phyloP scores from a whole-genome alignment of 1,140 invertebrate species.

The Phthorimaea operculella region DNA sequence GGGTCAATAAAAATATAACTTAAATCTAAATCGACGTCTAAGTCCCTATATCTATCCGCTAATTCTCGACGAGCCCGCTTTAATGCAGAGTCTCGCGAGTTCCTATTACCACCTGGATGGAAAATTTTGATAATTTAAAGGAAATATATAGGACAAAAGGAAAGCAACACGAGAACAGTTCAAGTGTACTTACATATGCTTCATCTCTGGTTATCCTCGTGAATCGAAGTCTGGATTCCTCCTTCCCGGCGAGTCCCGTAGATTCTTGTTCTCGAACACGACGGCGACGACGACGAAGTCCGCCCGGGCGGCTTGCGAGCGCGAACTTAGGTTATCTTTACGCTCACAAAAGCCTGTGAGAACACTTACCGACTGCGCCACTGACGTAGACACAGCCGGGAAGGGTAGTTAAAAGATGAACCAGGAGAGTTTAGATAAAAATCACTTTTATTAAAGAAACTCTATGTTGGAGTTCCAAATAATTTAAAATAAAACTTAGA shows the following conservation, averaged over 20 bases:
- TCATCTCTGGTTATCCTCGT: conserved; percentile 1
- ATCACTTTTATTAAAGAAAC: too few species aligned
- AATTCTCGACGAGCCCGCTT: neutral
- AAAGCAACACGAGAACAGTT: too few species aligned
- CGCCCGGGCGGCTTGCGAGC: neutral
- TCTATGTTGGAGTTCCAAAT: too few species aligned
- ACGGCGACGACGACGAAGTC: neutral
- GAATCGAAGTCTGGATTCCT: conserved; percentile 3
- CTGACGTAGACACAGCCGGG: too few species aligned
- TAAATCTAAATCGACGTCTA: conserved; percentile 6
- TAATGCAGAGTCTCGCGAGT: neutral
- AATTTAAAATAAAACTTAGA: too few species aligned
- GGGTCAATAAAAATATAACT: neutral
- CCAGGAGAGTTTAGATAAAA: too few species aligned
- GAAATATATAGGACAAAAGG: neutral
- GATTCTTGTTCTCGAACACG: conserved; percentile 3
- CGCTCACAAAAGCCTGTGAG: too few species aligned
- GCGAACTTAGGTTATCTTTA: too few species aligned
- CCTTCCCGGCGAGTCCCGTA: conserved; percentile 1
- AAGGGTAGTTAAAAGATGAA: too few species aligned
- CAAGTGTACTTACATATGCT: neutral
- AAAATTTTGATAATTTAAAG: conserved; percentile 5
- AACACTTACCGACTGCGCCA: too few species aligned
- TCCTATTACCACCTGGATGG: neutral
- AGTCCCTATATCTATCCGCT: neutral